Percentiles rank a stretch among this genome's conserved stretches.
These are phyloP conservation scores for Turdus rufiventris DNA, from an alignment of 2,113 vertebrate species.

Conservation along the genomic window DNA sequence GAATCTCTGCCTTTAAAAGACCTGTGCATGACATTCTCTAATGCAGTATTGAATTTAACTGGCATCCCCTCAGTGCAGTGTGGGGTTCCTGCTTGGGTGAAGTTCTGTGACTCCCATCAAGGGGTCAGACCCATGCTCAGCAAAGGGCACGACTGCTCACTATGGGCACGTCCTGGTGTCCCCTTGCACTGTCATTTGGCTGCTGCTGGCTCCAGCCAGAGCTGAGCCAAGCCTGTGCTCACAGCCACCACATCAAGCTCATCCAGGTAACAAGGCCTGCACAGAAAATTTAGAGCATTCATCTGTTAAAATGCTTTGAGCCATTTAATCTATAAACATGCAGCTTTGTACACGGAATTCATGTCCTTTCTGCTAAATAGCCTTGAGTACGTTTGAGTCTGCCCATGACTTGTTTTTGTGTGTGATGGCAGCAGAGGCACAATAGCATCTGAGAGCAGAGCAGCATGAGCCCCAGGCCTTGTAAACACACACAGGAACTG, in stretches of 20 bases:
- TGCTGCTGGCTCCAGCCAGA: background rate
- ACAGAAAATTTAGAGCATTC: background rate
- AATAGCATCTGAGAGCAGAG: background rate
- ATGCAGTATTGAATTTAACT: background rate
- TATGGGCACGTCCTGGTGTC: fast-evolving
- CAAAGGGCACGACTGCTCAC: fast-evolving
- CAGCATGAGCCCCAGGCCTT: background rate
- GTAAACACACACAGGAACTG: background rate
- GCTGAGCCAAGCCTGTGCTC: fast-evolving
- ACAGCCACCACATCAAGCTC: fast-evolving
- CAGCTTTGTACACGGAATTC: background rate
- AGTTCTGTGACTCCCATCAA: background rate
- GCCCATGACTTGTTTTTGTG: background rate
- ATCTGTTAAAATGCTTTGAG: background rate
- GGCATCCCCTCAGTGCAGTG: background rate
- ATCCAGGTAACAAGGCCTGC: background rate
- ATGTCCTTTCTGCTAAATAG: background rate
- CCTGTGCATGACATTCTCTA: background rate
- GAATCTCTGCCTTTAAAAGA: background rate
- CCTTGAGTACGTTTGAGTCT: background rate
- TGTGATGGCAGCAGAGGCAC: background rate
- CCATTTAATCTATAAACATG: background rate
- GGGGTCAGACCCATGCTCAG: background rate
- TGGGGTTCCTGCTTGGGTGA: background rate
- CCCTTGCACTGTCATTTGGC: background rate